These are phyloP conservation scores for Pantelozetes paolii DNA, from an alignment of 2,888 invertebrate genomes.

Conservation along the genomic window DNA sequence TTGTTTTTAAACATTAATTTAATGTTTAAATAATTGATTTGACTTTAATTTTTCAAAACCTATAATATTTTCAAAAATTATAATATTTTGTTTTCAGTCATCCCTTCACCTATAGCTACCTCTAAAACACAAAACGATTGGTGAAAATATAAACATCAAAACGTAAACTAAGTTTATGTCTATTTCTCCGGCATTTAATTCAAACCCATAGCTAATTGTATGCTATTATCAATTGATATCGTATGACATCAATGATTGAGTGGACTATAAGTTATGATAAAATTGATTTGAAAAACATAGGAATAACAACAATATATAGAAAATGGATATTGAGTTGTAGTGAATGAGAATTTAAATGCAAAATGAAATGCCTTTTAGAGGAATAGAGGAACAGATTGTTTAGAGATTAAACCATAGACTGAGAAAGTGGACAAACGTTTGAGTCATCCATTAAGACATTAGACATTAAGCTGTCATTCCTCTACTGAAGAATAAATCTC, in stretches of 20 bases:
- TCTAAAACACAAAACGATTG: too few species aligned
- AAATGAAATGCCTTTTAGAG: neutral
- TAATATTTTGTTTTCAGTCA: too few species aligned
- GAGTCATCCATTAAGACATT: neutral
- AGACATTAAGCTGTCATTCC: constrained; percentile 1
- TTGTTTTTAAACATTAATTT: too few species aligned
- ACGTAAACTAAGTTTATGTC: neutral
- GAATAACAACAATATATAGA: neutral
- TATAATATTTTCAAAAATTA: too few species aligned
- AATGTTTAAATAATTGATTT: too few species aligned
- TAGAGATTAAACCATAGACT: neutral
- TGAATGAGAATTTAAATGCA: neutral
- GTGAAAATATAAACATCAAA: too few species aligned
- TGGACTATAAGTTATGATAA: neutral
- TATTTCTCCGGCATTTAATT: neutral
- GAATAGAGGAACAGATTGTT: neutral
- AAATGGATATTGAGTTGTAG: neutral
- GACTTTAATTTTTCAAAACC: too few species aligned
- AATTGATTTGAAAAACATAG: neutral
- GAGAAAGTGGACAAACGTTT: neutral
- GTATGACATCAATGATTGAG: constrained; percentile 2
- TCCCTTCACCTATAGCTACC: too few species aligned
- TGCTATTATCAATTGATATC: constrained; percentile 2
- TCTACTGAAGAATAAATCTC: neutral
- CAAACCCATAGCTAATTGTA: too few species aligned